Evolutionary conservation across 2,888 invertebrate species (phyloP), one percentile per base, ranked within the genome.

Genomic region (Himalopsyche tibetana): DNA sequence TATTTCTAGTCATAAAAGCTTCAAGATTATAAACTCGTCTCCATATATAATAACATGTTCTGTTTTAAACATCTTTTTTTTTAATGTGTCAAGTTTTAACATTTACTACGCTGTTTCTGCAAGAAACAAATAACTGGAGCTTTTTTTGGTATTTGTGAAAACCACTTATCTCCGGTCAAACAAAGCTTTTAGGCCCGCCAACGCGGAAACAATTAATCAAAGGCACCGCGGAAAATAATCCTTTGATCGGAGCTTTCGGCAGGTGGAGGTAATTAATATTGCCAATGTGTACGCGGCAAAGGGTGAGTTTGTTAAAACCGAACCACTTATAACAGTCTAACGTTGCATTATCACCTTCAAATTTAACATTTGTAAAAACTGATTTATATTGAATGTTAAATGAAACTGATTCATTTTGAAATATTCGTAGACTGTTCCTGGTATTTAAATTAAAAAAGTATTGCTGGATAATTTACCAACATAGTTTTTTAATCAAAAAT

Each of bases 241-340:
- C 80, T 82, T 83, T 80, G 86, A 83, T 83, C 55, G 80, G 80
- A 80, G 83, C 86, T 83, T 86, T 86, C 86, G 83, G 83, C 86
- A 86, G 86, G 86, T 86, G 83, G 45, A 56, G 69, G 85, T 80
- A 86, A 86, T 86, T 86, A 86, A 86, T 86, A 83, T 83, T 55
- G 63, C 63, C 63, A 63, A 63, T 82, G 45, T 55, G 82, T 51
- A 38, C 74, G 45, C 45, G 69, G 28, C 19, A 19, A 28, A 63
- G 63, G 63, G 63, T 63, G 63, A 63, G 63, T 63, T 63, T 28
- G 63, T 63, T 63, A 28, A 28, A 63, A 63, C 63, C 63, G 19
- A 63, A 28, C 63, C 63, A 63, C 63, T 63, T 63, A 63, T 11
- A 63, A 19, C 28, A 28, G 63, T 63, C 63, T 63, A 63, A 28